Evolutionary conservation across 2,113 vertebrate species (phyloP), one percentile per base, ranked within the genome.

Genomic region (Brevimyrus niger): DNA sequence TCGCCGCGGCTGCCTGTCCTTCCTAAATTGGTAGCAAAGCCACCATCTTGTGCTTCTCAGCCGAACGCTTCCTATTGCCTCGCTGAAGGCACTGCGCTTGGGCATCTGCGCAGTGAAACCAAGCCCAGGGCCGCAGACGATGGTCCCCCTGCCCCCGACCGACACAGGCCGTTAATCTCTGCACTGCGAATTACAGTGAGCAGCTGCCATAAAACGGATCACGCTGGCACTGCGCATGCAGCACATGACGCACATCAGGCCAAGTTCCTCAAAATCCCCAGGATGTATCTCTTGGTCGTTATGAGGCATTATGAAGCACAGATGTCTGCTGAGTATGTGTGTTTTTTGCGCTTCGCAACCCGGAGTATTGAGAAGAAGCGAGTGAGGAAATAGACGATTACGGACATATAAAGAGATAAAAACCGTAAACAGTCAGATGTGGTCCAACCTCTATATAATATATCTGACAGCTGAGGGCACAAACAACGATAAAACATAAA

Each of bases 11-110:
- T 10, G 35, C 87, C 55, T 65, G 8, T 38, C 87, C 87, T 87
- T 65, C 87, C 87, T 87, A 87, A 87, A 87, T 87, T 87, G 87
- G 87, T 87, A 87, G 87, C 55, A 65, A 87, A 61, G 87, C 35
- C 85, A 55, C 85, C 85, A 87, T 87, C 87, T 87, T 58, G 53
- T 23, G 42, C 51, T 61, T 13, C 35, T 42, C 55, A 27, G 86
- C 38, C 7, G 38, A 65, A 44, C 9, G 35, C 55, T 61, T 61
- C 86, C 23, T 58, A n/a, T 8, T 87, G 19, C 46, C 31, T 42
- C n/a, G 61, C 17, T 44, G 53, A 21, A 87, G 86, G 7, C 46
- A 47, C 46, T 9, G 46, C 19, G 8, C 87, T 61, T 61, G 55
- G 35, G 85, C 85, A 55, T 55, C 50, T 38, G 85, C 1, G 17